A percentile compares a stretch with the other conserved stretches of the same genome.
Conservation (phyloP, 2,888 invertebrate species). For the Mesoligia furuncula region DNA sequence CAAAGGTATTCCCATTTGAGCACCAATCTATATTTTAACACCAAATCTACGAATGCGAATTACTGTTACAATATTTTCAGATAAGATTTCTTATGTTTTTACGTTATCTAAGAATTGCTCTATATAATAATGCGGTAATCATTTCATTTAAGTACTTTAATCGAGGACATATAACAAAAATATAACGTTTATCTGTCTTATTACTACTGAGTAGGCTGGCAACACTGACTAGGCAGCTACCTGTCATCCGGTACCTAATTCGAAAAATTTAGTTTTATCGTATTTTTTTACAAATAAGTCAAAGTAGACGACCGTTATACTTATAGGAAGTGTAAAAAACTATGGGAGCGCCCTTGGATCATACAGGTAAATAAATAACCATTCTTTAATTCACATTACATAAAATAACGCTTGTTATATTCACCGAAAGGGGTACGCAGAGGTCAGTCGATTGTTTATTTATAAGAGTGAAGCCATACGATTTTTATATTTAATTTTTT, state of each 20-base stretch:
- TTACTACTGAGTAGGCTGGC: not conserved
- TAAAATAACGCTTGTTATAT: no score
- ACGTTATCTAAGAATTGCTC: conserved; percentile 33
- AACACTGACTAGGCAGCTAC: not conserved
- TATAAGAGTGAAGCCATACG: not conserved
- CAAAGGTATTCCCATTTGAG: no score
- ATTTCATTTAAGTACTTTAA: conserved; percentile 23
- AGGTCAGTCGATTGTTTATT: not conserved
- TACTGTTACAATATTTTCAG: conserved; percentile 5
- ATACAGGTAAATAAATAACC: conserved; percentile 26
- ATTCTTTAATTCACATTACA: not conserved
- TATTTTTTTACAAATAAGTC: not conserved
- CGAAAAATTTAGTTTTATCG: not conserved
- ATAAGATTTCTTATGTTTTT: conserved; percentile 31
- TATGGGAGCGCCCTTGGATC: conserved; percentile 38
- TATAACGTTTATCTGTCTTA: conserved; percentile 21
- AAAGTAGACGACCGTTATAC: not conserved
- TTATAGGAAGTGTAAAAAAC: not conserved
- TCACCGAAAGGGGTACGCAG: not conserved
- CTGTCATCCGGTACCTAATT: conserved; percentile 9
- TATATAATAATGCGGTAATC: conserved; percentile 31
- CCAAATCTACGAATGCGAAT: not conserved
- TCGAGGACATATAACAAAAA: conserved; percentile 20
- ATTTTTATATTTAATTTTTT: no score
- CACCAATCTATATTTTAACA: not conserved